Conservation (phyloP, 2,113 vertebrate genomes). For the Nannobrachium achirus region DNA sequence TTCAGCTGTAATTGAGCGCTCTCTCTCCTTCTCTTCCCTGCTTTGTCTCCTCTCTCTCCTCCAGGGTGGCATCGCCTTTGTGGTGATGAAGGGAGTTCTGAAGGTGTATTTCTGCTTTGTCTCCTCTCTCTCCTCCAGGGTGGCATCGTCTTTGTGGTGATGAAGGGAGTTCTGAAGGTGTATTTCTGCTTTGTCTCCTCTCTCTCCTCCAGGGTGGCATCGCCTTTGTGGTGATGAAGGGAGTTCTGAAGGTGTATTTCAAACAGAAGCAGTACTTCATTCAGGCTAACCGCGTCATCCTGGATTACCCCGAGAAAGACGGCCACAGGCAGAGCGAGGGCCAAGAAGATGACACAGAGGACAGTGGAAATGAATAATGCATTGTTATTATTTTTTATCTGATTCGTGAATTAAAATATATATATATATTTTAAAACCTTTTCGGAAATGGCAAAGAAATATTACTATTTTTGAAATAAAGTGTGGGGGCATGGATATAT, state of each 20-base stretch:
- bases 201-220: slow-evolving; percentile 76
- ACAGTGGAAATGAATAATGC: slow-evolving; percentile 63
- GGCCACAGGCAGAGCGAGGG: background rate
- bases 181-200: slow-evolving; percentile 75
- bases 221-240: slow-evolving; percentile 79
- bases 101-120: slow-evolving; percentile 59
- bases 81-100: slow-evolving; percentile 78
- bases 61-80: slow-evolving; percentile 79
- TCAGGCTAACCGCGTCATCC: slow-evolving; percentile 77
- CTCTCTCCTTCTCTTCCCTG: too few species aligned
- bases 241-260: slow-evolving; percentile 80
- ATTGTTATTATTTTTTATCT: too few species aligned
- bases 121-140: slow-evolving; percentile 60
- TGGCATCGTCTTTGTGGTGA: slow-evolving; percentile 76
- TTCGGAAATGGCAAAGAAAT: too few species aligned
- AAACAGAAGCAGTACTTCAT: slow-evolving; percentile 80
- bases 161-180: slow-evolving; percentile 80
- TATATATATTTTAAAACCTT: too few species aligned
- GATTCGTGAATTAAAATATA: too few species aligned
- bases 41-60: background rate
- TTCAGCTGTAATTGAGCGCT: too few species aligned
- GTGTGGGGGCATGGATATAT: too few species aligned
- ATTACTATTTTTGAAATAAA: too few species aligned
- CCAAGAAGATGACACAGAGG: slow-evolving; percentile 62
- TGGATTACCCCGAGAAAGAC: slow-evolving; percentile 69